Conservation (phyloP, 2,888 invertebrate species). For the Griposia aprilina region DNA sequence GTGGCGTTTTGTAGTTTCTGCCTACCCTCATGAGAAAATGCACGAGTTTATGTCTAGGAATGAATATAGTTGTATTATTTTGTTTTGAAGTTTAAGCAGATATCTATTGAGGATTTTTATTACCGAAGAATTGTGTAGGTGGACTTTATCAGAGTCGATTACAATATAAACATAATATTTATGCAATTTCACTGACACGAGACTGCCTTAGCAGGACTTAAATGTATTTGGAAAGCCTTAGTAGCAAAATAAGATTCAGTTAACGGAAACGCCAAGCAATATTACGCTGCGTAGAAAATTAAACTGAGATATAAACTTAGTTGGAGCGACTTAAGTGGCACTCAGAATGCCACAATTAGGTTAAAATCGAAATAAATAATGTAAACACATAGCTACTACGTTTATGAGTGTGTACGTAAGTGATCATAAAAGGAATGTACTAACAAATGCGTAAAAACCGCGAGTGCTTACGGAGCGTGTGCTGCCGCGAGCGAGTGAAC, state of each 20-base stretch:
- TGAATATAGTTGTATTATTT: neutral
- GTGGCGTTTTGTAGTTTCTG: neutral
- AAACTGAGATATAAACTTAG: neutral
- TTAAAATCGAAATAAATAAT: constrained; percentile 26
- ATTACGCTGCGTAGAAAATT: constrained; percentile 15
- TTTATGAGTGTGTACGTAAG: constrained; percentile 19
- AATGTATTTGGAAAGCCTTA: constrained; percentile 39
- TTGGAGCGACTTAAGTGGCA: neutral
- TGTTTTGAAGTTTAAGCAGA: constrained; percentile 5
- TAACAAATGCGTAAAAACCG: constrained; percentile 38
- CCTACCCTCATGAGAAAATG: neutral
- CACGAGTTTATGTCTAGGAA: neutral
- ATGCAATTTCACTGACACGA: constrained; percentile 42
- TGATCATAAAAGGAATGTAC: constrained; percentile 35
- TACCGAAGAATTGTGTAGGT: constrained; percentile 49
- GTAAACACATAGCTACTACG: constrained; percentile 5
- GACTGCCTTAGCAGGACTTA: constrained; percentile 14
- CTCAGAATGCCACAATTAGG: constrained; percentile 12
- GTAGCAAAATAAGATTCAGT: constrained; percentile 2
- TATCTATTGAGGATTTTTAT: constrained; percentile 47
- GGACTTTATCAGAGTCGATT: constrained; percentile 46
- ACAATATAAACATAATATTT: constrained; percentile 53
- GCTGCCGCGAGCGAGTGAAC: constrained; percentile 11
- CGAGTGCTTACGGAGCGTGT: constrained; percentile 44
- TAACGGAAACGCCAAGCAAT: neutral